These are phyloP conservation scores for Myotis yumanensis DNA, from an alignment of 2,113 vertebrate genomes.

Conservation along the genomic window DNA sequence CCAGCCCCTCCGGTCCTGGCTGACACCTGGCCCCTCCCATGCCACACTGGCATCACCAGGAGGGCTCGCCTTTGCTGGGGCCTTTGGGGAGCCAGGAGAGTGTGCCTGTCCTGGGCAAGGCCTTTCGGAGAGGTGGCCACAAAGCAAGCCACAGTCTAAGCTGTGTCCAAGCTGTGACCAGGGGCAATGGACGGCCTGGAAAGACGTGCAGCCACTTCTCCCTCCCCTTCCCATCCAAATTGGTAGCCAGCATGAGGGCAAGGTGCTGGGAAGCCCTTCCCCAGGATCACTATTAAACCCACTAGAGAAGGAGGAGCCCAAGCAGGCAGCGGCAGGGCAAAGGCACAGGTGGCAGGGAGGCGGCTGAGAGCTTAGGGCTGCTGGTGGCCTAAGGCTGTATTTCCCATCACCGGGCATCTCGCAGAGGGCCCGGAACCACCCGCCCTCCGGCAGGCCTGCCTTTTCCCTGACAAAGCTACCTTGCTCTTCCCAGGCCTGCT, in stretches of 20 bases:
- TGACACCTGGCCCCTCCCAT: neutral
- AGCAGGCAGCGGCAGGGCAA: neutral
- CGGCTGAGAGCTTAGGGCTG: neutral
- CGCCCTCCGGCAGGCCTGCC: neutral
- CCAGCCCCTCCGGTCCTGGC: neutral
- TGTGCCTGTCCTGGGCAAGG: neutral
- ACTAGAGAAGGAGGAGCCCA: neutral
- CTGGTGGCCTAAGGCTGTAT: neutral
- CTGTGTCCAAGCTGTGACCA: neutral
- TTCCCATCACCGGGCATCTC: neutral
- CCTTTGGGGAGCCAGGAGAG: neutral
- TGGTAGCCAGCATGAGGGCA: neutral
- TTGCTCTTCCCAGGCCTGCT: neutral
- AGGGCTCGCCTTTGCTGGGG: neutral
- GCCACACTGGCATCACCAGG: neutral
- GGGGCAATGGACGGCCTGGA: neutral
- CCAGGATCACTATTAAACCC: neutral
- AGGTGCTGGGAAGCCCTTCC: neutral
- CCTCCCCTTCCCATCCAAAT: neutral
- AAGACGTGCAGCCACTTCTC: neutral
- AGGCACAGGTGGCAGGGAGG: neutral
- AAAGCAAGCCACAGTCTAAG: neutral
- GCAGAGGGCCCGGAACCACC: accelerated
- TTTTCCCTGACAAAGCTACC: neutral
- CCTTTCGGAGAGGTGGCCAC: neutral